Evolutionary conservation across 2,888 invertebrate species (phyloP).

Genomic region (Tetrapedia diversipes): DNA sequence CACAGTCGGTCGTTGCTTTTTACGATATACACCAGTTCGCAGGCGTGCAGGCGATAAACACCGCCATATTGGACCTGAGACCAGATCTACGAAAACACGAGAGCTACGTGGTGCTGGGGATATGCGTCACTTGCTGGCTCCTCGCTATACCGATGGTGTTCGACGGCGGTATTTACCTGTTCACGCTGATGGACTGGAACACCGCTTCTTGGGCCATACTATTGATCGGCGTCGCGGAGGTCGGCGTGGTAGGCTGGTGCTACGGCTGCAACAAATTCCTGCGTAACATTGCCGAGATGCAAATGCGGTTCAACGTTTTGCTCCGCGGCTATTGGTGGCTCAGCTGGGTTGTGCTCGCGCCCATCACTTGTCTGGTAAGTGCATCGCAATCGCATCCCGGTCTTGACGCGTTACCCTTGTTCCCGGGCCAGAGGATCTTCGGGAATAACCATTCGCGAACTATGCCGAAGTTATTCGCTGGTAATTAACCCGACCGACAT

Average conservation of each 20-base stretch:
- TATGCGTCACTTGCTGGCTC: slow-evolving; percentile 88
- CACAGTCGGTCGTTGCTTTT: slow-evolving; percentile 64
- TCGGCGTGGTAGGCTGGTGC: slow-evolving; percentile 87
- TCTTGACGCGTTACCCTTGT: slow-evolving; percentile 23
- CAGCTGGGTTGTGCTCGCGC: slow-evolving; percentile 89
- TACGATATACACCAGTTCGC: slow-evolving; percentile 86
- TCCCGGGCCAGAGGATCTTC: slow-evolving; percentile 16
- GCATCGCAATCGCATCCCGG: slow-evolving; percentile 46
- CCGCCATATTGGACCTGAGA: slow-evolving; percentile 87
- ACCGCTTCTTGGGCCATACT: slow-evolving; percentile 91
- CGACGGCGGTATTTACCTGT: slow-evolving; percentile 89
- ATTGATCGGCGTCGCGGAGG: slow-evolving; percentile 88
- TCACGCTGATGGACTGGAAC: slow-evolving; percentile 90
- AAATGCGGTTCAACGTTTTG: slow-evolving; percentile 86
- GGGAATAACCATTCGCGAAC: slow-evolving; percentile 17
- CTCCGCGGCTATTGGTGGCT: slow-evolving; percentile 88
- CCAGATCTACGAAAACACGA: slow-evolving; percentile 86
- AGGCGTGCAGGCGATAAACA: slow-evolving; percentile 88
- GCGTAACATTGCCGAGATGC: slow-evolving; percentile 85
- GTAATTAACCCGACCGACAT: slow-evolving; percentile 39
- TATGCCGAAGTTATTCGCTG: slow-evolving; percentile 49
- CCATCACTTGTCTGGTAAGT: slow-evolving; percentile 89
- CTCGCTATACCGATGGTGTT: slow-evolving; percentile 91
- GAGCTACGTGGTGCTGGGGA: slow-evolving; percentile 85
- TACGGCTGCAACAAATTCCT: slow-evolving; percentile 87